Evolutionary conservation across 1,140 invertebrate species (phyloP).

Genomic region (Physella acuta): DNA sequence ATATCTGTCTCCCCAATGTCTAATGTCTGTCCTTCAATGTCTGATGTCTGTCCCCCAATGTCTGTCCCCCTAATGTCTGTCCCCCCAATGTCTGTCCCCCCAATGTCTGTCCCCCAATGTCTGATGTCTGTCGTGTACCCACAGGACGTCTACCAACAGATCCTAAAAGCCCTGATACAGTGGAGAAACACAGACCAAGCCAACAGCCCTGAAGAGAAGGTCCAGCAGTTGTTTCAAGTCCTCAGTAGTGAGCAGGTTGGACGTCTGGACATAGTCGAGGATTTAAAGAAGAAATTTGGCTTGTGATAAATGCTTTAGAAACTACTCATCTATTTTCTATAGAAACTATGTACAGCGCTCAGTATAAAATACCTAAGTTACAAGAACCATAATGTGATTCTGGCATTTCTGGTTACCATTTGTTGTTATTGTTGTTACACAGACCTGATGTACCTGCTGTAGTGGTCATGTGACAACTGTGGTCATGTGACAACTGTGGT

Average conservation of each 20-base stretch:
- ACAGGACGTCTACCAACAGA: constrained; percentile 23
- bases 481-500: no score
- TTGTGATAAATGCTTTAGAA: constrained; percentile 1
- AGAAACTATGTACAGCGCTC: no score
- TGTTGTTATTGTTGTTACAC: no score
- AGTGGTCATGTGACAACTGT: neutral
- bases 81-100: neutral
- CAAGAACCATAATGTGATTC: neutral
- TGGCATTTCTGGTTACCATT: no score
- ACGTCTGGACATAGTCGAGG: constrained; percentile 30
- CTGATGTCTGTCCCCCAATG: neutral
- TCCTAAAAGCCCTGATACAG: constrained; percentile 18
- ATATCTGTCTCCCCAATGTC: neutral
- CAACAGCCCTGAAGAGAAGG: constrained; percentile 15
- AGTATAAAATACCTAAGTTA: neutral
- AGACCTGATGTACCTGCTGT: neutral
- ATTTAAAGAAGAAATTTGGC: constrained; percentile 27
- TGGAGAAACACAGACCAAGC: constrained; percentile 17
- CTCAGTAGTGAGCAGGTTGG: constrained; percentile 19
- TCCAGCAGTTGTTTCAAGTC: constrained; percentile 28
- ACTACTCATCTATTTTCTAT: neutral
- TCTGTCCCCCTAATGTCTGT: neutral
- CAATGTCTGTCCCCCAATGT: neutral
- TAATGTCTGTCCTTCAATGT: no score
- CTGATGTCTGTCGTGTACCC: neutral